Evolutionary conservation across 1,140 invertebrate species (phyloP), one percentile per base, ranked within the genome.

Genomic region (Sitophilus oryzae): DNA sequence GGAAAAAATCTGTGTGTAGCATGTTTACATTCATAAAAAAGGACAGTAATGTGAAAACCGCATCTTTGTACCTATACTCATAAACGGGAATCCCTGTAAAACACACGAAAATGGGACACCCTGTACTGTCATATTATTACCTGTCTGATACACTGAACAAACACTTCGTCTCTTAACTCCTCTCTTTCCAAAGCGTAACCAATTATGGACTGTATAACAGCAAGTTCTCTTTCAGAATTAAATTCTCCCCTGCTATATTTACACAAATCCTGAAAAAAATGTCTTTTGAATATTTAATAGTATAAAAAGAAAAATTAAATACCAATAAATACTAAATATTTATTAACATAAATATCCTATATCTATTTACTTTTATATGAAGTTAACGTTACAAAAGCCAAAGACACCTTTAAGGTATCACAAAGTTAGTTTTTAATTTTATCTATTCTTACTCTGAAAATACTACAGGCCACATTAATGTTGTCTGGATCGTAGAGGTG

Each of bases 401-500:
- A n/a, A n/a, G n/a, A n/a, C n/a, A n/a, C n/a, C n/a, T n/a, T n/a
- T n/a, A n/a, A n/a, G n/a, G n/a, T n/a, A 40, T 15, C 38, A 40
- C 5, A 40, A 4, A 40, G 14, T 5, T 15, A 14, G 14, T 40
- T 30, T 5, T 30, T 38, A 38, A 10, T 38, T 19, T 19, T 42
- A 42, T 38, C 40, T 41, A 14, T 44, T 75, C 77, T 78, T 74
- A 93, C 91, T 70, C 91, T 83, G 67, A 96, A 97, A 55, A 95
- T 87, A 55, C 83, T 85, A 66, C 93, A 94, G 3, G 92, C 90
- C 1, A 94, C 79, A 37, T 86, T 85, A 14, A 95, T 83, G 69
- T 96, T 96, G 64, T 96, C 93, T 0, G 92, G 90, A 75, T 96
- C 93, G 71, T 93, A 93, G 76, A 98, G 83, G 65, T 94, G 91